Conservation (phyloP, 2,888 invertebrate genomes). For the Phytoseiulus persimilis region DNA sequence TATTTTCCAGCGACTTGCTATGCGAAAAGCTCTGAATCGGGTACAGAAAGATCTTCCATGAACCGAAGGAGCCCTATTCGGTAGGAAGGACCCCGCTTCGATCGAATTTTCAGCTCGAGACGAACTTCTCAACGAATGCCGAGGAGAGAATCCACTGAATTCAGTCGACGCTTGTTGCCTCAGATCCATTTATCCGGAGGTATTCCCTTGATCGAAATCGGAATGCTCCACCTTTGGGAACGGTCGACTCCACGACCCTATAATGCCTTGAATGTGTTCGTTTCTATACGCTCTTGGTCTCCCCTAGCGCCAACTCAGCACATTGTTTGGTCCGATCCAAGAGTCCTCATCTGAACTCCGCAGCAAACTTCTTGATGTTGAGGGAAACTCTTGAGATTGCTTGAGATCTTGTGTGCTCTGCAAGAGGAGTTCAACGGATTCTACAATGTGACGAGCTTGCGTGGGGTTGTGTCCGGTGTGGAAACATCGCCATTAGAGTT, state of each 20-base stretch:
- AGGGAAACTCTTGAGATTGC: not conserved
- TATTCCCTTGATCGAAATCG: too few relatives aligned
- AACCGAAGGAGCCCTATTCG: too few relatives aligned
- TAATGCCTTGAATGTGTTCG: not conserved
- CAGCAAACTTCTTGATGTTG: not conserved
- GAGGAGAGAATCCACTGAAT: too few relatives aligned
- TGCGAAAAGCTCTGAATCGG: too few relatives aligned
- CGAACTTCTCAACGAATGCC: too few relatives aligned
- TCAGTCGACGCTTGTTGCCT: too few relatives aligned
- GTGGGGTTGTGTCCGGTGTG: not conserved
- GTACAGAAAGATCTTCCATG: too few relatives aligned
- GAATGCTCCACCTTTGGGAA: not conserved
- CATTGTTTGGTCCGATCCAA: not conserved
- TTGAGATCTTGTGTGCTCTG: not conserved
- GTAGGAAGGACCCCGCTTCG: too few relatives aligned
- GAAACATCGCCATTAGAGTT: not conserved
- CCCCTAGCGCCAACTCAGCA: not conserved
- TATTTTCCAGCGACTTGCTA: too few relatives aligned
- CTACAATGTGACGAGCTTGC: not conserved
- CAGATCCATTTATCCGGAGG: too few relatives aligned
- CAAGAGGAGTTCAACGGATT: not conserved
- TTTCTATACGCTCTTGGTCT: not conserved
- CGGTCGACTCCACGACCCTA: not conserved
- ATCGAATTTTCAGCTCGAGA: too few relatives aligned
- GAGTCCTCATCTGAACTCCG: not conserved